Evolutionary conservation across 2,888 invertebrate genomes (phyloP).

Genomic region (Ganaspis brasiliensis): DNA sequence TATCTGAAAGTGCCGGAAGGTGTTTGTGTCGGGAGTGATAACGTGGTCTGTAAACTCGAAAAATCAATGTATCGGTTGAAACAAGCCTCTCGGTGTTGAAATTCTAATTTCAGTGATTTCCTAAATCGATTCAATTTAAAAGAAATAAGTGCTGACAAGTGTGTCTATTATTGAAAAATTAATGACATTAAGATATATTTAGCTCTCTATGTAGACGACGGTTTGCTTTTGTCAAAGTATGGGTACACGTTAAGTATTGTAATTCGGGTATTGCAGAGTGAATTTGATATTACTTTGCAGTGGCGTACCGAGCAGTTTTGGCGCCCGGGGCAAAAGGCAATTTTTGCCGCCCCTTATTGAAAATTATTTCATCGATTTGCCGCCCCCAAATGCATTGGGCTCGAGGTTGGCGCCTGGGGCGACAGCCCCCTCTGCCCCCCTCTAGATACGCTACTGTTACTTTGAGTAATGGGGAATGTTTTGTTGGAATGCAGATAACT

Average conservation of each 20-base stretch:
- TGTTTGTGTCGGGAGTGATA: constrained; percentile 17
- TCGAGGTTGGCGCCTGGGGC: too few species aligned
- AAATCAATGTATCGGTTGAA: constrained; percentile 51
- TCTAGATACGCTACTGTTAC: too few species aligned
- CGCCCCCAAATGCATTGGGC: too few species aligned
- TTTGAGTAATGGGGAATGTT: not conserved
- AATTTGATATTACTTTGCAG: not conserved
- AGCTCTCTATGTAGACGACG: constrained; percentile 16
- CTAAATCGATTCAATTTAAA: constrained; percentile 25
- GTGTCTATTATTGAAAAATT: not conserved
- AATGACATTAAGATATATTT: constrained; percentile 8
- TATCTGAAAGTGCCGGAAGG: constrained; percentile 22
- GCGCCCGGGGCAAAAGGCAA: too few species aligned
- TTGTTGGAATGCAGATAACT: constrained; percentile 9
- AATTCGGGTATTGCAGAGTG: not conserved
- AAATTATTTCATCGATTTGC: too few species aligned
- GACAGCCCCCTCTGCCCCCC: too few species aligned
- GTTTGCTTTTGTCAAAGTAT: not conserved
- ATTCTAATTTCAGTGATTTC: constrained; percentile 45
- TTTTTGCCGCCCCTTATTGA: too few species aligned
- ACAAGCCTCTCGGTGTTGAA: constrained; percentile 51
- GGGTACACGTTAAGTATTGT: not conserved
- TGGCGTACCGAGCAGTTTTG: too few species aligned
- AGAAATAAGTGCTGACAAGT: constrained; percentile 11
- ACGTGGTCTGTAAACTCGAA: constrained; percentile 39